Conservation (phyloP, 2,113 vertebrate genomes). For the Scopus umbretta region DNA sequence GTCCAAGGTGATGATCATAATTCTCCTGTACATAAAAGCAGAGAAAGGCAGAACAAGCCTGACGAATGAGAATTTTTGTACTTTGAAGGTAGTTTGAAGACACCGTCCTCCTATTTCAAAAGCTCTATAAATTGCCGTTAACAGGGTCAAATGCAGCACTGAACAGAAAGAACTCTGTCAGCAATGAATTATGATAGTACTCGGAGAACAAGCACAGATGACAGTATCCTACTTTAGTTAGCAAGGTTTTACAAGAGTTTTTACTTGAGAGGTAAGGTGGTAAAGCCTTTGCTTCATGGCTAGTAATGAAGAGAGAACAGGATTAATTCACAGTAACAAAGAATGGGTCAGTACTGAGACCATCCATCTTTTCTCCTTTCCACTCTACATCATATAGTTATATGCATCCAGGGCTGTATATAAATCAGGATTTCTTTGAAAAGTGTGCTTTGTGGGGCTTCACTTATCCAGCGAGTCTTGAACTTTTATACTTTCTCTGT, state of each 20-base stretch:
- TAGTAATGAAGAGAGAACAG: neutral
- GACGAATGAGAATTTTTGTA: neutral
- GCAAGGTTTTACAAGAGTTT: neutral
- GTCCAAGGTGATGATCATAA: neutral
- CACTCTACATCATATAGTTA: neutral
- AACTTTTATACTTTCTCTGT: neutral
- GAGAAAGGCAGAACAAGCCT: neutral
- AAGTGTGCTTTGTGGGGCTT: neutral
- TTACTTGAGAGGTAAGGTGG: neutral
- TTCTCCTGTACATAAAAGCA: conserved; percentile 18
- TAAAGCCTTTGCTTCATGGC: neutral
- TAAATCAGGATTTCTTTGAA: neutral
- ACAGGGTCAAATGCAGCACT: neutral
- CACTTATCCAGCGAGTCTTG: neutral
- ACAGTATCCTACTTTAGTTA: neutral
- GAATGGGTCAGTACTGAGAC: neutral
- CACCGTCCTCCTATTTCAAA: neutral
- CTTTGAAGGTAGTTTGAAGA: conserved; percentile 12
- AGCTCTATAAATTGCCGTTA: neutral
- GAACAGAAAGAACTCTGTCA: neutral
- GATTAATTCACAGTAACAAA: neutral
- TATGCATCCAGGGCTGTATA: neutral
- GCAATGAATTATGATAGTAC: neutral
- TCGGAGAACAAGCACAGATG: neutral
- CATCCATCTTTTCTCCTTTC: neutral